phyloP scores from a whole-genome alignment of 1,140 invertebrate species.

The Apis dorsata region DNA sequence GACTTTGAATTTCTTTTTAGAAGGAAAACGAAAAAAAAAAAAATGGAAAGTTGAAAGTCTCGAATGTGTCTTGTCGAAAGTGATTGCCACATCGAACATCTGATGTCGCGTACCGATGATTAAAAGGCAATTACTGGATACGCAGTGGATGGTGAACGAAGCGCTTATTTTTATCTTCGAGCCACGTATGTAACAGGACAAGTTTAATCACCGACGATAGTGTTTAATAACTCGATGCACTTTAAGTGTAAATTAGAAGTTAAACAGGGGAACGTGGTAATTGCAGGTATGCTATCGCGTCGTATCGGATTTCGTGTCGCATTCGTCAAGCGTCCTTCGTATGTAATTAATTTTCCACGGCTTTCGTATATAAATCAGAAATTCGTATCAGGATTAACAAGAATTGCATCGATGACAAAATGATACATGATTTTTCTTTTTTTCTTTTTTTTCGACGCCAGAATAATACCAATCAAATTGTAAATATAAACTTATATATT shows the following conservation, averaged over 20 bases:
- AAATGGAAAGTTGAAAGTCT: background rate
- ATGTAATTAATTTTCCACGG: background rate
- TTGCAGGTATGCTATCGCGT: background rate
- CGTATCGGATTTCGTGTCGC: background rate
- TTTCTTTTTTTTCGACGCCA: accelerated
- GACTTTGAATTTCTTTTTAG: no score
- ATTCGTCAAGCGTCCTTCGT: background rate
- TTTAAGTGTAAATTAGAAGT: conserved; percentile 7
- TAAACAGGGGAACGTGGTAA: background rate
- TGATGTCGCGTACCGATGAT: background rate
- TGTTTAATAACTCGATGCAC: background rate
- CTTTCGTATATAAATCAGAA: background rate
- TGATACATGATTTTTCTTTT: background rate
- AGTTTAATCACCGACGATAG: conserved; percentile 1
- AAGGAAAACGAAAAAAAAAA: no score
- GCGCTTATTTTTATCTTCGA: background rate
- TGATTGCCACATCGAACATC: background rate
- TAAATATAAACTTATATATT: background rate
- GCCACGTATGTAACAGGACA: background rate
- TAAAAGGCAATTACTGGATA: background rate
- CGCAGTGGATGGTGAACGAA: background rate
- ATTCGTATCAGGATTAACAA: background rate
- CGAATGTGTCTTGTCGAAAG: no score
- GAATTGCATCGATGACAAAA: background rate
- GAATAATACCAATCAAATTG: background rate